A percentile compares a stretch with the other conserved stretches of the same genome.
Evolutionary conservation across 2,113 vertebrate genomes (phyloP).

Genomic region (Labeo rohita): DNA sequence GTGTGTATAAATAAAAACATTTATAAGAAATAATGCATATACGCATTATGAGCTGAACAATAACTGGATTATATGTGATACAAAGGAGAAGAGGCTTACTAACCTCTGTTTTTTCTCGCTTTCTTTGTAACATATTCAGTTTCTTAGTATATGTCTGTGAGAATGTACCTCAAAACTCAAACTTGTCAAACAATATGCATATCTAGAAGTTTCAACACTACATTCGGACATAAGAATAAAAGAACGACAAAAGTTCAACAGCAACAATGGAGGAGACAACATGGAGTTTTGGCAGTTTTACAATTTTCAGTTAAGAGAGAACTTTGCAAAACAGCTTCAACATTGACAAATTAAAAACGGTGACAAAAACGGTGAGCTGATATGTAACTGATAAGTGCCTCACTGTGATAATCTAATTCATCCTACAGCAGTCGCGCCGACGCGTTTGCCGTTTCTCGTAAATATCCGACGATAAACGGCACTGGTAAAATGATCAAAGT

Average conservation of each 20-base stretch:
- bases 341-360: slow-evolving; percentile 54
- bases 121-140: slow-evolving; percentile 75
- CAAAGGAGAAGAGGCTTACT: slow-evolving; percentile 83
- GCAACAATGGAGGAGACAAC: slow-evolving; percentile 62
- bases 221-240: slow-evolving; percentile 82
- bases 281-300: slow-evolving; percentile 75
- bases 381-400: slow-evolving; percentile 16
- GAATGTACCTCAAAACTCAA: slow-evolving; percentile 73
- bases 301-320: slow-evolving; percentile 56
- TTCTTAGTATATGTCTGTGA: slow-evolving; percentile 78
- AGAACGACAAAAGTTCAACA: slow-evolving; percentile 65
- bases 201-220: slow-evolving; percentile 82
- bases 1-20: slow-evolving; percentile 89
- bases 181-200: slow-evolving; percentile 75
- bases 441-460: background rate
- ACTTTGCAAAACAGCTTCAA: slow-evolving; percentile 71
- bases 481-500: background rate
- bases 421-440: background rate
- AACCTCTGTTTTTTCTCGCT: slow-evolving; percentile 59
- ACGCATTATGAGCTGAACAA: slow-evolving; percentile 83
- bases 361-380: background rate
- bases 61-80: slow-evolving; percentile 88
- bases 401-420: background rate
- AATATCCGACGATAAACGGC: background rate
- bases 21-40: slow-evolving; percentile 82